Percentiles rank a stretch among this genome's conserved stretches.
phyloP scores from a whole-genome alignment of 2,113 vertebrate species.

The Cathartes aura region DNA sequence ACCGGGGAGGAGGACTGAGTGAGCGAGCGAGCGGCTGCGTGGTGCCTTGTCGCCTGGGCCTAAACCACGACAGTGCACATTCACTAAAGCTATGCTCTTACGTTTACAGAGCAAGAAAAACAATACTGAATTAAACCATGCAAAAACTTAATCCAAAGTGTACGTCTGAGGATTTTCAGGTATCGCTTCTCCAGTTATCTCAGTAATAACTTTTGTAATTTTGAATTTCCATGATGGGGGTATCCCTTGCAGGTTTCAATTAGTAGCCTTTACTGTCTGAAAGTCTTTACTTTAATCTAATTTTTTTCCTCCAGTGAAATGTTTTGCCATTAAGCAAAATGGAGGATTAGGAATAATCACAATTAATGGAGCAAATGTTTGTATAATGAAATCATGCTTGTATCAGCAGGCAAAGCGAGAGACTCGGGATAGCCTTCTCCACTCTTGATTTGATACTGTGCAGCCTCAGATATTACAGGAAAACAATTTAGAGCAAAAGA shows the following conservation, averaged over 20 bases:
- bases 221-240: slow-evolving; percentile 9
- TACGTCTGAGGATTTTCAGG: background rate
- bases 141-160: background rate
- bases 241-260: slow-evolving; percentile 67
- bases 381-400: slow-evolving; percentile 53
- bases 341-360: slow-evolving; percentile 62
- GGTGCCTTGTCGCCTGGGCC: too few relatives aligned
- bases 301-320: slow-evolving; percentile 34
- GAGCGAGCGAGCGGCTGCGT: too few relatives aligned
- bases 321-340: slow-evolving; percentile 62
- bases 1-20: too few relatives aligned
- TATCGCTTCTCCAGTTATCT: background rate
- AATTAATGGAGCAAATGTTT: slow-evolving; percentile 64
- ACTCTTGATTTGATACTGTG: background rate
- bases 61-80: too few relatives aligned
- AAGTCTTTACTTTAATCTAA: slow-evolving; percentile 53
- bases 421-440: background rate
- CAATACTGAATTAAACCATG: background rate
- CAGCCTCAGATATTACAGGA: slow-evolving; percentile 4
- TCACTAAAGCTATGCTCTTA: background rate
- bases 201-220: background rate
- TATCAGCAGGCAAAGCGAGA: slow-evolving; percentile 4
- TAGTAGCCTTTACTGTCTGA: slow-evolving; percentile 22
- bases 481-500: slow-evolving; percentile 7
- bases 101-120: background rate